A percentile compares a stretch with the other conserved stretches of the same genome.
Evolutionary conservation across 2,888 invertebrate genomes (phyloP).

Genomic region (Latheticus oryzae): DNA sequence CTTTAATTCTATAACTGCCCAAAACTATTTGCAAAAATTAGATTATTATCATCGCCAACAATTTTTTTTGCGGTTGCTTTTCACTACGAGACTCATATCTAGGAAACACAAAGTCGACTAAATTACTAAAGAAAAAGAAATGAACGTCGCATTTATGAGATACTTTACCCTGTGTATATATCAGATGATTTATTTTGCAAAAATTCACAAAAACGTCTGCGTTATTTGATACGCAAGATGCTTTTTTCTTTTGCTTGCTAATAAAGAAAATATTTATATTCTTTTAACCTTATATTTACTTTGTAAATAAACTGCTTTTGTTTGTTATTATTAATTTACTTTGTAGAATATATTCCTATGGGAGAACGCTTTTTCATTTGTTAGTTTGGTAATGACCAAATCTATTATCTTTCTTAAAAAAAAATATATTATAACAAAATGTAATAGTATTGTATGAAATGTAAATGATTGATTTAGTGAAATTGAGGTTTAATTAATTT

Average conservation of each 20-base stretch:
- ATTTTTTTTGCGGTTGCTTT: no score
- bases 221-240: neutral
- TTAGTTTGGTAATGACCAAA: no score
- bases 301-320: neutral
- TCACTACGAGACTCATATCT: neutral
- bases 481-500: no score
- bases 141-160: slow-evolving; percentile 14
- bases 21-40: slow-evolving; percentile 21
- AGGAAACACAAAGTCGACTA: slow-evolving; percentile 9
- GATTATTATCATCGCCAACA: no score
- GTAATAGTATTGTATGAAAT: no score
- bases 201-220: slow-evolving; percentile 8
- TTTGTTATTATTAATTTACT: slow-evolving; percentile 5
- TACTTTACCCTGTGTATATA: slow-evolving; percentile 6
- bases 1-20: slow-evolving; percentile 13
- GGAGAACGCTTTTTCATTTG: no score
- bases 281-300: slow-evolving; percentile 1
- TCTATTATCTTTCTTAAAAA: no score
- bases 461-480: no score
- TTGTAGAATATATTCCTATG: slow-evolving; percentile 3
- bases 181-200: slow-evolving; percentile 12
- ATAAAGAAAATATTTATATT: neutral
- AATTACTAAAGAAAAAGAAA: slow-evolving; percentile 24
- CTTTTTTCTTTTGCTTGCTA: neutral
- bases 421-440: no score